These are phyloP conservation scores for Neoarius graeffei DNA, from an alignment of 2,113 vertebrate genomes.

Conservation along the genomic window DNA sequence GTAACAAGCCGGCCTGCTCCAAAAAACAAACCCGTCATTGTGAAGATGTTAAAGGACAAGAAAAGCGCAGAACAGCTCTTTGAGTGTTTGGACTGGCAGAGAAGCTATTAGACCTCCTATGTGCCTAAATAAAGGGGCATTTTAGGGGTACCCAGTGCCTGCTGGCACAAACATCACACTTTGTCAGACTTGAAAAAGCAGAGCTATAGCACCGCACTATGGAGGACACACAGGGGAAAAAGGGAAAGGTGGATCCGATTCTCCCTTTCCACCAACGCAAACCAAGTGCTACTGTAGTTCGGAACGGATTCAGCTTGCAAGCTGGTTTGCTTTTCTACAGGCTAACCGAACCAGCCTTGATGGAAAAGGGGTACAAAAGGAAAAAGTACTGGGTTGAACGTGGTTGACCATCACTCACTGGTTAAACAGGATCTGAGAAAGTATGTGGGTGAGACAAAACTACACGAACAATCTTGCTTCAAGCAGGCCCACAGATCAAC, in stretches of 20 bases:
- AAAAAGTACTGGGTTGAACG: neutral
- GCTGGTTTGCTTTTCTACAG: too few species aligned
- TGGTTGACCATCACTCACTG: neutral
- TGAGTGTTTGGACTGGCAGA: conserved; percentile 52
- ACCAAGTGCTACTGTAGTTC: too few species aligned
- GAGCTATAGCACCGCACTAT: conserved; percentile 23
- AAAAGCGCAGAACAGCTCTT: conserved; percentile 25
- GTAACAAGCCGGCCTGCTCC: conserved; percentile 2
- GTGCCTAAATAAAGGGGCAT: conserved; percentile 42
- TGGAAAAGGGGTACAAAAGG: neutral
- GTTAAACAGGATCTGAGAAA: neutral
- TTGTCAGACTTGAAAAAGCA: conserved; percentile 21
- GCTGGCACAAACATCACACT: conserved; percentile 46
- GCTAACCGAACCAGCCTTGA: too few species aligned
- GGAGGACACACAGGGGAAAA: neutral
- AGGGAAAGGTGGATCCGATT: conserved; percentile 18
- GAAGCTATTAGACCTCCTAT: conserved; percentile 32
- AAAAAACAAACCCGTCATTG: conserved; percentile 41
- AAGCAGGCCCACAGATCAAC: neutral
- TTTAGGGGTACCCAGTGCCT: conserved; percentile 43
- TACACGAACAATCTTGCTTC: neutral
- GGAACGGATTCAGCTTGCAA: too few species aligned
- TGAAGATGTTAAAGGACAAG: conserved; percentile 12
- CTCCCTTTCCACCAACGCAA: too few species aligned
- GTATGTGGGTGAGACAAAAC: too few species aligned